Evolutionary conservation across 2,888 invertebrate species (phyloP), one percentile per base, ranked within the genome.

Genomic region (Uropetala carovei): DNA sequence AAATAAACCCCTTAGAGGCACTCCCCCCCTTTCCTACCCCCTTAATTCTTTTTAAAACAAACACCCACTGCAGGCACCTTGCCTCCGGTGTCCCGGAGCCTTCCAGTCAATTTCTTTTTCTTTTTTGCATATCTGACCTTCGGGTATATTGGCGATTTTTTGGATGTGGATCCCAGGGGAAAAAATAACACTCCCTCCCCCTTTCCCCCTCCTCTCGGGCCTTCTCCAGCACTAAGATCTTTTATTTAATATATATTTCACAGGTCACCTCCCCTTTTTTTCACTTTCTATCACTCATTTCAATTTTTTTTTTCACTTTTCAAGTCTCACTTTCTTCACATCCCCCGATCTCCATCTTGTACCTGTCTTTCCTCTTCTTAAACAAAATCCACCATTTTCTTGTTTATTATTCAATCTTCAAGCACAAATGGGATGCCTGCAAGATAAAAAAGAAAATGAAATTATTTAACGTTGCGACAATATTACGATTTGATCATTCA

Each of bases 391-490:
- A 91, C 93, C 92, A 93, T 93, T 86, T 93, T 93, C 93, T 93
- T 93, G 93, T 93, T 93, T 94, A 93, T 93, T 94, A 93, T 92
- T 93, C 92, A 93, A 93, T 93, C 94, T 93, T 93, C 93, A 93
- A 93, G 16, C 30, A 11, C 43, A 43, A 56, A n/a, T 83, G 43
- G 57, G n/a, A 57, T 56, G 43, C 83, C 83, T 83, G 83, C 43
- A 83, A 75, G 22, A 43, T 43, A 43, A 43, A 43, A 68, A 22
- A 11, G 7, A 68, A 68, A 22, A 22, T 18, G 81, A 43, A 82
- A 18, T 16, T 8, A 82, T 14, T 27, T 43, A 82, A 22, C 43
- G 43, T 43, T 43, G 5, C 43, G 5, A 43, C 43, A 43, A 3
- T 43, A 43, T 5, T 43, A 43, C 5, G 5, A 43, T 43, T 43